phyloP scores from a whole-genome alignment of 1,140 invertebrate genomes.

The Patella vulgata region DNA sequence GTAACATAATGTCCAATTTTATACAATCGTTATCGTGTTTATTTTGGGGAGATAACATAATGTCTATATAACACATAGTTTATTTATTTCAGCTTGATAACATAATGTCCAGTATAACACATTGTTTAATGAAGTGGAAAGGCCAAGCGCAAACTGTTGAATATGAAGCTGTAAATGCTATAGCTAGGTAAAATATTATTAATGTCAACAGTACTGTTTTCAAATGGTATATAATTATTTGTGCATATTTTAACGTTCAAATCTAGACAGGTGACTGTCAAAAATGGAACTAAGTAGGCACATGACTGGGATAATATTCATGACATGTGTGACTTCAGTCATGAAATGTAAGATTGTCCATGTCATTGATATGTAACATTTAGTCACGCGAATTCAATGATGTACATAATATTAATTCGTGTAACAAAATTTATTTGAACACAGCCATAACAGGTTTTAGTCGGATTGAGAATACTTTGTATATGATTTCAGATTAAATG shows the following conservation, averaged over 20 bases:
- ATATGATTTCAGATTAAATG: conserved; percentile 36
- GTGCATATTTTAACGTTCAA: not conserved
- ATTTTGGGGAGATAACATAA: no score
- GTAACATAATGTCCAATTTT: no score
- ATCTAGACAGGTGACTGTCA: not conserved
- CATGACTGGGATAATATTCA: not conserved
- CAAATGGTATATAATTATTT: not conserved
- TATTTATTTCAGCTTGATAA: conserved; percentile 31
- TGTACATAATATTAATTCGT: no score
- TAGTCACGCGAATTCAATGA: no score
- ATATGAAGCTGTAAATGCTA: conserved; percentile 42
- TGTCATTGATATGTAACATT: no score
- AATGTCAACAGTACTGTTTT: not conserved
- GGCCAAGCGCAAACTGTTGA: conserved; percentile 42
- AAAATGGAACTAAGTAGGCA: not conserved
- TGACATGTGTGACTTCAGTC: no score
- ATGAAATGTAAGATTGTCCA: no score
- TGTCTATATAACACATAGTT: no score
- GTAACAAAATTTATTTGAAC: no score
- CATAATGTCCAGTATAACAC: conserved; percentile 30
- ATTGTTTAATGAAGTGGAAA: conserved; percentile 41
- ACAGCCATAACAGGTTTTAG: no score
- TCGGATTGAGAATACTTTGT: not conserved
- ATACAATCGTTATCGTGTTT: no score
- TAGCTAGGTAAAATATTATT: conserved; percentile 34